Conservation (phyloP, 2,797 vertebrate species). For the Macropus fuliginosus region DNA sequence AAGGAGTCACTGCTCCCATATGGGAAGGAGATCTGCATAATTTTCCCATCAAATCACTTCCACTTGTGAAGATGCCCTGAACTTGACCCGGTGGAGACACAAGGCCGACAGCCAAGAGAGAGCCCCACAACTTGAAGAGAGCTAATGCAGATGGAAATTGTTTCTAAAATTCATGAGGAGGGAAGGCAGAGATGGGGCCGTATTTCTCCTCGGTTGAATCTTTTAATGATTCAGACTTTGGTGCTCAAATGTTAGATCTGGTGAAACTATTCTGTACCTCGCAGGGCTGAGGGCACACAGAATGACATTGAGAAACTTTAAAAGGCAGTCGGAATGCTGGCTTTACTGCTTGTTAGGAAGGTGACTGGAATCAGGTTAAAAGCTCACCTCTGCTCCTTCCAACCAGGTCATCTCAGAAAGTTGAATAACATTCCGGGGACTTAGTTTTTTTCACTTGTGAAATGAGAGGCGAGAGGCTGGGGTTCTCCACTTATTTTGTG, state of each 20-base stretch:
- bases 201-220: conserved; percentile 74
- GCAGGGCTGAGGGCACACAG: conserved; percentile 69
- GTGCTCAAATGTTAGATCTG: conserved; percentile 73
- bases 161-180: conserved; percentile 73
- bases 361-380: background rate
- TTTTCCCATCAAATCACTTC: conserved; percentile 54
- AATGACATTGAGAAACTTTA: conserved; percentile 73
- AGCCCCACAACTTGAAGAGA: background rate
- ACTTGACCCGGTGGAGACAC: background rate
- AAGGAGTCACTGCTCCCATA: conserved; percentile 37
- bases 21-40: conserved; percentile 36
- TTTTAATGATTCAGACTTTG: conserved; percentile 80
- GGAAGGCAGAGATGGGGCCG: conserved; percentile 68
- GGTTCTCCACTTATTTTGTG: background rate
- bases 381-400: background rate
- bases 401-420: background rate
- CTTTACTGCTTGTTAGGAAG: background rate
- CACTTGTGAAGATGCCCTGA: conserved; percentile 55
- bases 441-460: background rate
- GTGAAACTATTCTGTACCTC: conserved; percentile 72
- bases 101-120: background rate
- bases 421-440: background rate
- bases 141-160: conserved; percentile 47
- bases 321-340: conserved; percentile 50
- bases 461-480: background rate